A percentile compares a stretch with the other conserved stretches of the same genome.
Evolutionary conservation across 2,113 vertebrate species (phyloP).

Genomic region (Pterocles gutturalis): DNA sequence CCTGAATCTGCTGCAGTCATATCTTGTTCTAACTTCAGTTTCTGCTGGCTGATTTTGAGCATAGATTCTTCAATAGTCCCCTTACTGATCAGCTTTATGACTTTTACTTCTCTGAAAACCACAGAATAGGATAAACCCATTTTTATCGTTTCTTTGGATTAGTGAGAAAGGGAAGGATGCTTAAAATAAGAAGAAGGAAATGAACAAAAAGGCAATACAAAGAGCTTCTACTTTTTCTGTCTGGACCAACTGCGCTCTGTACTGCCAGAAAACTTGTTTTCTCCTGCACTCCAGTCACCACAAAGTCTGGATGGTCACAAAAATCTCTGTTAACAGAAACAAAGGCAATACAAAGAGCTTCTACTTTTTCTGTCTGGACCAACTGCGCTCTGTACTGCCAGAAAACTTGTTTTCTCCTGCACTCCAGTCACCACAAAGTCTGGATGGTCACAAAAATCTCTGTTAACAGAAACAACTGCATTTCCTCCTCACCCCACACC

Average conservation of each 20-base stretch:
- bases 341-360: not conserved
- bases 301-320: not conserved
- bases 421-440: not conserved
- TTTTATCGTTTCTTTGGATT: not conserved
- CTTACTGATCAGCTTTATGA: conserved; percentile 93
- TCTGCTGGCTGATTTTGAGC: conserved; percentile 91
- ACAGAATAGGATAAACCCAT: not conserved
- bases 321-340: fast-evolving
- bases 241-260: not conserved
- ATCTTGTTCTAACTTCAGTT: conserved; percentile 94
- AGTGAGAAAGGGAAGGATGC: not conserved
- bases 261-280: not conserved
- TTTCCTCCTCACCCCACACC: not conserved
- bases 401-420: not conserved
- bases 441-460: not conserved
- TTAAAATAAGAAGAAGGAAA: not conserved
- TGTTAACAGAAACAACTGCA: not conserved
- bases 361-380: not conserved
- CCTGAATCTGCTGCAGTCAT: conserved; percentile 94
- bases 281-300: not conserved
- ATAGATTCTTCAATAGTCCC: conserved; percentile 93
- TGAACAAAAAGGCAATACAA: not conserved
- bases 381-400: not conserved
- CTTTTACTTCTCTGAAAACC: conserved; percentile 87
- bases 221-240: not conserved